A percentile compares a stretch with the other conserved stretches of the same genome.
These are phyloP conservation scores for Thunnus maccoyii DNA, from an alignment of 2,113 vertebrate species.

Conservation along the genomic window DNA sequence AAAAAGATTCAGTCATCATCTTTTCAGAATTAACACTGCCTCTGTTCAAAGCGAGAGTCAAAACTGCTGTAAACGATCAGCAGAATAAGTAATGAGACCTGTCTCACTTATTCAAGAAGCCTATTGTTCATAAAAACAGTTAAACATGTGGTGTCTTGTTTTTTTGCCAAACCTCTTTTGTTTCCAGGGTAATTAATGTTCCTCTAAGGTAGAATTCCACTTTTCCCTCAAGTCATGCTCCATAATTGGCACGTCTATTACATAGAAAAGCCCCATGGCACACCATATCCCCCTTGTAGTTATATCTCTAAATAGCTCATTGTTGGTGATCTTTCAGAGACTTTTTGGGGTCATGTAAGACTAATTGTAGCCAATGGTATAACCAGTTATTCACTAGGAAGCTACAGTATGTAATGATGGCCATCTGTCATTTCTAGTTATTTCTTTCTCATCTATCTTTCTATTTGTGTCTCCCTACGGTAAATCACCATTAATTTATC, in stretches of 20 bases:
- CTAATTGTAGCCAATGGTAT: conserved; percentile 62
- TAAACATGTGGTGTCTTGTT: conserved; percentile 8
- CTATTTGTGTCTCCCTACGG: conserved; percentile 44
- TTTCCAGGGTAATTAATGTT: conserved; percentile 46
- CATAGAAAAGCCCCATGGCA: conserved; percentile 33
- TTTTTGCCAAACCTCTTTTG: conserved; percentile 26
- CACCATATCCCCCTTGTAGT: conserved; percentile 22
- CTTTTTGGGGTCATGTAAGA: conserved; percentile 56
- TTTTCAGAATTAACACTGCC: conserved; percentile 21
- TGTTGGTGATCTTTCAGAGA: conserved; percentile 53
- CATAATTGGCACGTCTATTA: conserved; percentile 41
- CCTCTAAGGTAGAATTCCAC: conserved; percentile 27
- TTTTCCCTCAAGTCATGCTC: conserved; percentile 10
- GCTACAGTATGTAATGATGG: conserved; percentile 46
- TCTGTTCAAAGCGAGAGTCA: conserved; percentile 52
- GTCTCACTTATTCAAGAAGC: conserved; percentile 29
- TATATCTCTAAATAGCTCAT: conserved; percentile 46
- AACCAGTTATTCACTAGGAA: conserved; percentile 10
- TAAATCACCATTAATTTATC: conserved; percentile 24
- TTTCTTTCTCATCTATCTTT: conserved; percentile 32
- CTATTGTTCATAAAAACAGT: conserved; percentile 47
- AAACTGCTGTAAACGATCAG: conserved; percentile 43
- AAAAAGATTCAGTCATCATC: conserved; percentile 34
- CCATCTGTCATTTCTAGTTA: conserved; percentile 72
- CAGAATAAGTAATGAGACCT: conserved; percentile 39